Evolutionary conservation across 2,113 vertebrate genomes (phyloP), one percentile per base, ranked within the genome.

Genomic region (Bubo bubo): DNA sequence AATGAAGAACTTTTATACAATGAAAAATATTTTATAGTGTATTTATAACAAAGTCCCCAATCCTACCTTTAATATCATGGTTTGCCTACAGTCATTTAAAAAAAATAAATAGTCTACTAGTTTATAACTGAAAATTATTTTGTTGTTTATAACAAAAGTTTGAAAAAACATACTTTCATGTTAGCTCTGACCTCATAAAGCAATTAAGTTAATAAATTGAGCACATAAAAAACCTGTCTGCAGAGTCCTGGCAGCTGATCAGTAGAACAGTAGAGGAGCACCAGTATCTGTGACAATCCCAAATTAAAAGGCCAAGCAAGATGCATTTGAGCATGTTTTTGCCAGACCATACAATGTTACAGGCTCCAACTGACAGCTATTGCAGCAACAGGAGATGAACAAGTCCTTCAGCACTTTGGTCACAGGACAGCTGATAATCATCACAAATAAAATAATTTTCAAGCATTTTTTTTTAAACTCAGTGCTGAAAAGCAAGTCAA

Each of bases 321-420:
- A 39, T 16, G 14, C 7, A 79, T 26, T 32, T 71, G 27, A 63
- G 32, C 8, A 30, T 16, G 3, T 13, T 94, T 71, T 86, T 90
- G 45, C 19, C 32, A 76, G 30, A 34, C 23, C 43, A 47, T 34
- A 71, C 10, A 66, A 23, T 2, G 15, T 35, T 58, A 68, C 35
- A n/a, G 35, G 90, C 83, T 75, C 66, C 43, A 82, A 19, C 41
- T 32, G 35, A 87, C 24, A 93, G 14, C 68, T 84, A 84, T 7
- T 79, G 56, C 4, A 3, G 47, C 37, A 83, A 39, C 7, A 87
- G 32, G 23, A 88, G 66, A 59, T 12, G 47, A 92, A 74, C 37
- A 75, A 85, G 35, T 68, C 50, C 52, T 94, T 95, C 92, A 94
- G 88, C 90, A 89, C 90, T 81, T 53, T 34, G 9, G 45, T 62